phyloP scores from a whole-genome alignment of 2,113 vertebrate species.

The Plectropomus leopardus region DNA sequence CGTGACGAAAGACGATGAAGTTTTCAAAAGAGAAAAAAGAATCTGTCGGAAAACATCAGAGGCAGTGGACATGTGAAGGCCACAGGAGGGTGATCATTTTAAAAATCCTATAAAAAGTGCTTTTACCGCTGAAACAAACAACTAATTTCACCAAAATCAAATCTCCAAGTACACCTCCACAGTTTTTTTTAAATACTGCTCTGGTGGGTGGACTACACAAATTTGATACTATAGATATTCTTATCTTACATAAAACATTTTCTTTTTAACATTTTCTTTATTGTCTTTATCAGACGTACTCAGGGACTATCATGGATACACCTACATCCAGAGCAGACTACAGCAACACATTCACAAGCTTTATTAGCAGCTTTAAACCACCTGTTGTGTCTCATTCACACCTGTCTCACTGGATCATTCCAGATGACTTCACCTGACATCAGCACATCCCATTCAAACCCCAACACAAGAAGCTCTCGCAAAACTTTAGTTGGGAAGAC shows the following conservation, averaged over 20 bases:
- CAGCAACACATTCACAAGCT: not conserved
- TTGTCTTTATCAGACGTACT: not conserved
- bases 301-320: not conserved
- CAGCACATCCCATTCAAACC: not conserved
- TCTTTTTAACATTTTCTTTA: not conserved
- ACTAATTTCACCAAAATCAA: constrained; percentile 53
- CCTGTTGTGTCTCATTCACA: constrained; percentile 32
- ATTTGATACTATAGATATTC: not conserved
- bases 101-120: constrained; percentile 23
- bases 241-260: constrained; percentile 1
- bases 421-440: constrained; percentile 26
- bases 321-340: not conserved
- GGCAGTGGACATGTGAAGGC: constrained; percentile 11
- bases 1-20: constrained; percentile 57
- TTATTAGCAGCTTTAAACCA: not conserved
- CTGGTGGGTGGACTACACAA: not conserved
- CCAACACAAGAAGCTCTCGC: too few species aligned
- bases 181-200: not conserved
- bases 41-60: constrained; percentile 21
- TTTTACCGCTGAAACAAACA: constrained; percentile 46
- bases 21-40: constrained; percentile 35
- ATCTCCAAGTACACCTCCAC: constrained; percentile 8
- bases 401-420: constrained; percentile 32
- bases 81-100: constrained; percentile 13
- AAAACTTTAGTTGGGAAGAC: too few species aligned